These are phyloP conservation scores for Orientallactaga bullata DNA, from an alignment of 2,113 vertebrate species.

Conservation along the genomic window DNA sequence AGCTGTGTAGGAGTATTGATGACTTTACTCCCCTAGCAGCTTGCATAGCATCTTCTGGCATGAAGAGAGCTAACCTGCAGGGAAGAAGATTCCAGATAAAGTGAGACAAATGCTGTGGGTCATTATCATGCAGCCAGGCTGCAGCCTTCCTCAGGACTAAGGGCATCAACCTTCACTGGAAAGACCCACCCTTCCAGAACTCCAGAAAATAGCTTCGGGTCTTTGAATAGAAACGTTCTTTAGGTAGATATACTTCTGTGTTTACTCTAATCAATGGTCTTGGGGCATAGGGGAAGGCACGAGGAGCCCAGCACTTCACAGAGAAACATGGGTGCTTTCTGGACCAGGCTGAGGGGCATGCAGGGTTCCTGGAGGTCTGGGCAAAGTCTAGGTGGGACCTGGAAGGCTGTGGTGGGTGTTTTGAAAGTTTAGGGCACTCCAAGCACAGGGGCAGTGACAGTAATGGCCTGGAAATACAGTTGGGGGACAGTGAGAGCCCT, in stretches of 20 bases:
- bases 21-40: no score
- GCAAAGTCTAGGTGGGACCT: background rate
- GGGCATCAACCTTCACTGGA: background rate
- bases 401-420: background rate
- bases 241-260: background rate
- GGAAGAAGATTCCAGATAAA: no score
- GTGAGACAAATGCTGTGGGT: rapidly evolving
- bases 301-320: background rate
- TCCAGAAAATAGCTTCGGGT: background rate
- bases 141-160: background rate
- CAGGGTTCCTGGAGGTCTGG: background rate
- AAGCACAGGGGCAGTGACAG: rapidly evolving
- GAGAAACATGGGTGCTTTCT: background rate
- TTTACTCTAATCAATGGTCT: background rate
- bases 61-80: no score
- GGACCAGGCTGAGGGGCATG: background rate
- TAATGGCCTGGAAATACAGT: background rate
- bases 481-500: background rate
- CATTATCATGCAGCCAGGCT: rapidly evolving
- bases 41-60: no score
- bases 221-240: background rate
- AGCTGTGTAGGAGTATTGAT: no score
- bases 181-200: background rate
- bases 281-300: background rate
- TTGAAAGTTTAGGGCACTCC: background rate